A percentile compares a stretch with the other conserved stretches of the same genome.
These are phyloP conservation scores for Chrysolina oricalcia DNA, from an alignment of 2,888 invertebrate species.

Conservation along the genomic window DNA sequence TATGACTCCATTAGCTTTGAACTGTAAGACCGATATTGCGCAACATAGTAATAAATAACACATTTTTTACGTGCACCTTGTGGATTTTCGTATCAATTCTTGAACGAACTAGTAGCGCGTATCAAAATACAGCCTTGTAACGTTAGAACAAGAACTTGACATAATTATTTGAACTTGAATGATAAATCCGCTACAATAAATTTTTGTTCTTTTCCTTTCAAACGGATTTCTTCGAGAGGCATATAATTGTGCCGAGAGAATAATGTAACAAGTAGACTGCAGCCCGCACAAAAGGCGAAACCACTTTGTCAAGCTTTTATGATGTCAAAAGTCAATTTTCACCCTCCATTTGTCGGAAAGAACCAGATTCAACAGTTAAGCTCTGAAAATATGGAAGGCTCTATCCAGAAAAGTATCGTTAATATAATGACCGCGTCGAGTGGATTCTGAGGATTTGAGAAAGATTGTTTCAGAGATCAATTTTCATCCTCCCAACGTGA, in stretches of 20 bases:
- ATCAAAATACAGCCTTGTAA: conserved; percentile 35
- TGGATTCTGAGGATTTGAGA: conserved; percentile 7
- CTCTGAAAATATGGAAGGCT: conserved; percentile 62
- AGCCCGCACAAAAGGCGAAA: conserved; percentile 63
- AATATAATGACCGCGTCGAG: conserved; percentile 52
- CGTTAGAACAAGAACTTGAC: conserved; percentile 47
- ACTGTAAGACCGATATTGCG: conserved; percentile 41
- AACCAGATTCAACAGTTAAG: conserved; percentile 63
- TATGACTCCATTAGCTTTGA: conserved; percentile 39
- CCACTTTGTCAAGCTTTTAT: conserved; percentile 67
- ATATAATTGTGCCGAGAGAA: conserved; percentile 61
- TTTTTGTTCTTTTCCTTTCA: conserved; percentile 36
- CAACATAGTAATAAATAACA: conserved; percentile 37
- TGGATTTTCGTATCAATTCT: conserved; percentile 41
- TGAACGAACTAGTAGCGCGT: conserved; percentile 34
- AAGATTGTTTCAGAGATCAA: conserved; percentile 5
- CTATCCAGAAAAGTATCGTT: conserved; percentile 53
- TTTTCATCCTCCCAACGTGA: background rate
- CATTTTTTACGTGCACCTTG: conserved; percentile 36
- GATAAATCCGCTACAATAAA: conserved; percentile 32
- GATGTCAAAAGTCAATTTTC: conserved; percentile 70
- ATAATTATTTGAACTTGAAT: conserved; percentile 50
- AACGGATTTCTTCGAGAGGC: conserved; percentile 36
- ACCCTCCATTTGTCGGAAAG: conserved; percentile 69
- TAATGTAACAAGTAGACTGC: conserved; percentile 61